Percentiles rank a stretch among this genome's conserved stretches.
Conservation (phyloP, 2,113 vertebrate species). For the Nyctereutes procyonoides region DNA sequence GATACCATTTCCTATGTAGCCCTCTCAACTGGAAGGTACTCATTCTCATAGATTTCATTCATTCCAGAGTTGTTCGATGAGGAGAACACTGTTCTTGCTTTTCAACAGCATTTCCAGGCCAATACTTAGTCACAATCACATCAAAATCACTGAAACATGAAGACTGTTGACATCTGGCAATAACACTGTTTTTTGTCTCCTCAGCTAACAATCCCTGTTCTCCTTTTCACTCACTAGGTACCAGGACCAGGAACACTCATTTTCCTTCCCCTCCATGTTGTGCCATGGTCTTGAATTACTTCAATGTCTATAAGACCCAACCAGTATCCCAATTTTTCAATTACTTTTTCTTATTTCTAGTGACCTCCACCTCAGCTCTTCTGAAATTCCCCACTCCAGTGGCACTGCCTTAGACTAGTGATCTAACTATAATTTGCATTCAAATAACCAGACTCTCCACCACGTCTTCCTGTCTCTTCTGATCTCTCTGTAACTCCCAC, state of each 20-base stretch:
- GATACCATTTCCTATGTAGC: neutral
- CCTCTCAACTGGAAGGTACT: neutral
- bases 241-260: neutral
- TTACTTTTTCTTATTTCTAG: neutral
- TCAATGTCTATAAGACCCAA: neutral
- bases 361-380: neutral
- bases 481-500: neutral
- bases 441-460: neutral
- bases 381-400: neutral
- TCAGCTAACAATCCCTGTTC: neutral
- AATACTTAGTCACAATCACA: neutral
- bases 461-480: neutral
- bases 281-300: neutral
- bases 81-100: neutral
- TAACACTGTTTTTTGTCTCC: neutral
- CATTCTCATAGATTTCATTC: neutral
- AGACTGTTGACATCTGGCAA: neutral
- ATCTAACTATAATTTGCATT: neutral
- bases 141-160: neutral
- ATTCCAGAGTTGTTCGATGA: neutral
- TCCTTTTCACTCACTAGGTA: neutral
- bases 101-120: neutral
- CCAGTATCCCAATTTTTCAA: neutral
- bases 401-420: neutral
- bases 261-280: neutral